Conservation (phyloP, 2,113 vertebrate species). For the Tragelaphus scriptus region DNA sequence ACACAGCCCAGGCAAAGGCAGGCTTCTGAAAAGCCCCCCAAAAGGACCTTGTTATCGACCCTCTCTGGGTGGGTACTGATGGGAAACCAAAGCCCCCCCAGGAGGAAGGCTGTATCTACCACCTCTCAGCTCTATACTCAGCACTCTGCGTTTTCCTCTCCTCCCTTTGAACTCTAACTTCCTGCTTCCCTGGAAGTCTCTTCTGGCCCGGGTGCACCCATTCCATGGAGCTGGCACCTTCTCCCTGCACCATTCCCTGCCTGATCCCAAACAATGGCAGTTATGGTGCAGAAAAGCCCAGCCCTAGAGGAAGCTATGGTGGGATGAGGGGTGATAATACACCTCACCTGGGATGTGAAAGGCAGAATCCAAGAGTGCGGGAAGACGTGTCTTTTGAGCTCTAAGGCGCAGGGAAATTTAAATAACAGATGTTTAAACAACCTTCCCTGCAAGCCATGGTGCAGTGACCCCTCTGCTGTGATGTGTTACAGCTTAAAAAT, state of each 20-base stretch:
- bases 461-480: constrained; percentile 72
- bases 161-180: neutral
- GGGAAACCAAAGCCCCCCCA: neutral
- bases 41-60: neutral
- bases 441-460: constrained; percentile 52
- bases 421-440: constrained; percentile 72
- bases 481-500: constrained; percentile 75
- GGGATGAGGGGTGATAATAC: neutral
- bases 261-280: neutral
- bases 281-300: neutral
- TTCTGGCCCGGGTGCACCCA: neutral
- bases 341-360: neutral
- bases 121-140: neutral
- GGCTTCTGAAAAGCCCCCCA: neutral
- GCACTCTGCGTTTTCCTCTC: too few relatives aligned
- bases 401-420: constrained; percentile 55
- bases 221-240: neutral
- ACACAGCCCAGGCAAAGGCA: neutral
- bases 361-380: neutral
- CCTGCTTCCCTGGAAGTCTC: neutral
- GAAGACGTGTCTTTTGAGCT: constrained; percentile 32
- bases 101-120: neutral
- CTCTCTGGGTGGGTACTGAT: neutral
- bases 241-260: neutral
- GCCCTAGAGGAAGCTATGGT: neutral